Base-by-base conservation (phyloP, 35 echinoderm and acorn worm species). In the Patiria miniata region DNA sequence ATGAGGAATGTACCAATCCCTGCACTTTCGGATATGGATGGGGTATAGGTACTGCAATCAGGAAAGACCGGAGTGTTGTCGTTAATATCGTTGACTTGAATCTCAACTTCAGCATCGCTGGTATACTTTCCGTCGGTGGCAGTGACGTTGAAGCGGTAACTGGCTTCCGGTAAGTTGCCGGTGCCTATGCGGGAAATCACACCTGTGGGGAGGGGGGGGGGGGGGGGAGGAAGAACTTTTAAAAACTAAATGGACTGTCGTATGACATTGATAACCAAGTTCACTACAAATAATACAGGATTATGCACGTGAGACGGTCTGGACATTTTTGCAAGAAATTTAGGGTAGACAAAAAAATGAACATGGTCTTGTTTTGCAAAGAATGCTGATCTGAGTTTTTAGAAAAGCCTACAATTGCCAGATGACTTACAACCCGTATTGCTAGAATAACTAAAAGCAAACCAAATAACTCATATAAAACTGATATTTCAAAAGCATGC, bases 51-150 rank as follows among this genome's bases (percentile, higher is more conserved):
- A 26, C 33, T 36, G 77, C 96, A 99, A 58, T 99, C 79, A 18
- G 58, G 77, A 78, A 99, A 94, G 7, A 52, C 58, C 79, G 96
- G 96, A 18, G 89, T 77, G 56, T 99, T 94, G 83, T 99, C 90
- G 57, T 99, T 99, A 52, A 99, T 65, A 73, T 99, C 96, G 30
- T 94, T 99, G 3, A 94, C 89, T 9, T 83, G 26, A 34, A 99
- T 92, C 5, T 54, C 54, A 3, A 95, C 96, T n/a, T 86, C 33
- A 18, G 88, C 82, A 36, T 17, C 51, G 19, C 39, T 86, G 59
- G 78, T 26, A 2, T 54, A 51, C 37, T 39, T 37, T 19, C 56
- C 59, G 47, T 99, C 96, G 2, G 32, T 82, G 18, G 96, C 96
- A 7, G 61, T 76, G 18, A 99, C 80, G 5, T 86, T 88, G n/a